Evolutionary conservation across 2,797 vertebrate genomes (phyloP).

Genomic region (Falco concolor): DNA sequence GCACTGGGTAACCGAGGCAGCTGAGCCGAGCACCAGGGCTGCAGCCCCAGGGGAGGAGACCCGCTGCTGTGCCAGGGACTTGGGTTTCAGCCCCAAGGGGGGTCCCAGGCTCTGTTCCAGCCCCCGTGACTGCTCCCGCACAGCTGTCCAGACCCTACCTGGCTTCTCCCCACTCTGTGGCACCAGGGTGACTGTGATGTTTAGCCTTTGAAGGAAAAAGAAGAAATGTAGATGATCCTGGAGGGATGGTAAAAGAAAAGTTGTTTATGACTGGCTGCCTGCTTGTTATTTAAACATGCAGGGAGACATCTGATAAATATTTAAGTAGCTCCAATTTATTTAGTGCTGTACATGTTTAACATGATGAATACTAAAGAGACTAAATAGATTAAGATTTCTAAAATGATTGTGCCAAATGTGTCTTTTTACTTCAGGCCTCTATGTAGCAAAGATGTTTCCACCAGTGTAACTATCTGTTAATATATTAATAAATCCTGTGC

Average conservation of each 20-base stretch:
- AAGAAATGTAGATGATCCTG: background rate
- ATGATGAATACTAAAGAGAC: constrained; percentile 53
- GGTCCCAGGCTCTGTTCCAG: accelerated
- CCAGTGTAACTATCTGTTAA: background rate
- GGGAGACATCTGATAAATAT: constrained; percentile 57
- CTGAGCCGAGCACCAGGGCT: accelerated
- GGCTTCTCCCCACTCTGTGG: accelerated
- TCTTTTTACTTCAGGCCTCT: background rate
- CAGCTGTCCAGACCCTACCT: background rate
- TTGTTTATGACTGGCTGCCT: background rate
- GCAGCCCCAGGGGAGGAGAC: accelerated
- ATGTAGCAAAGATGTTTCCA: background rate
- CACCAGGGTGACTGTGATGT: accelerated
- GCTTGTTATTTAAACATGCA: constrained; percentile 27
- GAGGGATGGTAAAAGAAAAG: background rate
- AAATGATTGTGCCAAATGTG: background rate
- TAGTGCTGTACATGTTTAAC: constrained; percentile 55
- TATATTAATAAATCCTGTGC: background rate
- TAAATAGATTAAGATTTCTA: constrained; percentile 50
- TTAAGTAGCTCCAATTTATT: constrained; percentile 51
- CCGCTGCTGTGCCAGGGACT: background rate
- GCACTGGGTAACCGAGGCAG: accelerated
- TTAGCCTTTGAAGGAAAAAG: background rate
- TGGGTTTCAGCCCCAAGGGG: background rate
- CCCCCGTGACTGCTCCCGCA: accelerated